Conservation (phyloP, 2,888 invertebrate genomes). For the Folsomia manolachei region DNA sequence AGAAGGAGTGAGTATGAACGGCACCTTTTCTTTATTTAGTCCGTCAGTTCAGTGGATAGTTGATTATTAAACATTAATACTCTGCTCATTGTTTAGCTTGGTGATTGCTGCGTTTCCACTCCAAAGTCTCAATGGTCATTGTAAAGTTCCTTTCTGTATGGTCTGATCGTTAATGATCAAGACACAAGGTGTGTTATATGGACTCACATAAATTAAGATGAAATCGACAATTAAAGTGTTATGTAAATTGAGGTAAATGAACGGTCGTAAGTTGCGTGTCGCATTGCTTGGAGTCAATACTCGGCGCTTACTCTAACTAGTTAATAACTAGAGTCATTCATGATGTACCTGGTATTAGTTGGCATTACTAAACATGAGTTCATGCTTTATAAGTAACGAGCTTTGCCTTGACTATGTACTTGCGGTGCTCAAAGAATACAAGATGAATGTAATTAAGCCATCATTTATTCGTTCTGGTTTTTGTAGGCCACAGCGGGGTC, state of each 20-base stretch:
- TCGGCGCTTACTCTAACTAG: background rate
- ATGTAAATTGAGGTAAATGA: background rate
- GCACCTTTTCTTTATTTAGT: background rate
- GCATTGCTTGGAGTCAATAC: background rate
- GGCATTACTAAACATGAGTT: background rate
- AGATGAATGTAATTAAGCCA: constrained; percentile 48
- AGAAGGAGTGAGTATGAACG: constrained; percentile 1
- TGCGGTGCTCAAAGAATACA: constrained; percentile 12
- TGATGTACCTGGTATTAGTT: background rate
- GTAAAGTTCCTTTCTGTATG: too few species aligned
- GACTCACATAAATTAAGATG: background rate
- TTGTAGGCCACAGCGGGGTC: constrained; percentile 48
- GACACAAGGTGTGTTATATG: too few species aligned
- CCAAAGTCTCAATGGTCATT: too few species aligned
- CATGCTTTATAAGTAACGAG: background rate
- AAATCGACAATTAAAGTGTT: background rate
- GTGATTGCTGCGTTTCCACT: too few species aligned
- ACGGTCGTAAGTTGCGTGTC: background rate
- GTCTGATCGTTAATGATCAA: too few species aligned
- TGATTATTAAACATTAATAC: background rate
- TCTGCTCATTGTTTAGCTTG: background rate
- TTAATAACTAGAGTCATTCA: constrained; percentile 4
- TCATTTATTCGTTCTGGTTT: constrained; percentile 51
- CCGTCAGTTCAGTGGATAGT: background rate
- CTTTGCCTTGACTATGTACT: background rate